Evolutionary conservation across 1,140 invertebrate genomes (phyloP).

Genomic region (Bemisia tabaci): DNA sequence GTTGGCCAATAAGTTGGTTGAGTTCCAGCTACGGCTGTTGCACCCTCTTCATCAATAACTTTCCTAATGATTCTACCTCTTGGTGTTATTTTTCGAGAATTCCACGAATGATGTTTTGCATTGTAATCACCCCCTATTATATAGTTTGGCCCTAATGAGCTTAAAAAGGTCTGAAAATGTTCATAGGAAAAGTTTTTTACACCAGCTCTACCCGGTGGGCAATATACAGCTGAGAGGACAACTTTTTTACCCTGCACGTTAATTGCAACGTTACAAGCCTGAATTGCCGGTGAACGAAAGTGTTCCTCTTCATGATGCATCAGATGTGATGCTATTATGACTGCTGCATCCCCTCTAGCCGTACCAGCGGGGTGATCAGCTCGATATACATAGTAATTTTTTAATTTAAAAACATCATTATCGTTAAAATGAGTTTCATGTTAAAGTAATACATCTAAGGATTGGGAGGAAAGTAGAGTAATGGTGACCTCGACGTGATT

Average conservation of each 20-base stretch:
- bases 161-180: slow-evolving; percentile 25
- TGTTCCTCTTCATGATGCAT: not conserved
- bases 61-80: slow-evolving; percentile 22
- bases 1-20: slow-evolving; percentile 31
- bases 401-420: not conserved
- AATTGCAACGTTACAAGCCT: slow-evolving; percentile 8
- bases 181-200: slow-evolving; percentile 23
- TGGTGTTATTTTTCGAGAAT: slow-evolving; percentile 25
- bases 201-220: too few species aligned
- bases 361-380: slow-evolving; percentile 5
- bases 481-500: too few species aligned
- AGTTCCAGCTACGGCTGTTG: slow-evolving; percentile 19
- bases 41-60: slow-evolving; percentile 14
- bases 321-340: slow-evolving; percentile 2
- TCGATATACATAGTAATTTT: slow-evolving; percentile 5
- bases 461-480: too few species aligned
- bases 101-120: slow-evolving; percentile 8
- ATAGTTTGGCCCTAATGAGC: slow-evolving; percentile 24
- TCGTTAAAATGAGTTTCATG: not conserved
- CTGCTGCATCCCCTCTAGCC: slow-evolving; percentile 4
- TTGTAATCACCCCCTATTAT: slow-evolving; percentile 19
- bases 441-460: not conserved
- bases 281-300: not conserved
- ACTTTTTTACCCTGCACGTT: not conserved
- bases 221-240: slow-evolving; percentile 5